Evolutionary conservation across 2,113 vertebrate species (phyloP).

Genomic region (Gulo gulo): DNA sequence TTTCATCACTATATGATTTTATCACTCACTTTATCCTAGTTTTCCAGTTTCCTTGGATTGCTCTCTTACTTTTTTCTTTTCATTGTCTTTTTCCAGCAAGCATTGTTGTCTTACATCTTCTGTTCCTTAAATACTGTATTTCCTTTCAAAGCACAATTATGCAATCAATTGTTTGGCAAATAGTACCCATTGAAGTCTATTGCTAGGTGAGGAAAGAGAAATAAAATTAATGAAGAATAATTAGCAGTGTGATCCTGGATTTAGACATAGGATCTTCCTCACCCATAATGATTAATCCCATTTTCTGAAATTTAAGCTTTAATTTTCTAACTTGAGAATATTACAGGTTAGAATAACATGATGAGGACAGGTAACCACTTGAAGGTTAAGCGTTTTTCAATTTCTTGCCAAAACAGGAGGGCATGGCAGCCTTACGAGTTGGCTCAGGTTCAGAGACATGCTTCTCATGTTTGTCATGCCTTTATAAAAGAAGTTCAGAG

Average conservation of each 20-base stretch:
- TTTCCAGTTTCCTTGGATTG: conserved; percentile 10
- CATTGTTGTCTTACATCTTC: not conserved
- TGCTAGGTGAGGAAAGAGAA: conserved; percentile 9
- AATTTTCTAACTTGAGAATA: conserved; percentile 46
- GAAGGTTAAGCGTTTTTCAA: conserved; percentile 34
- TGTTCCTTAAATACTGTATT: conserved; percentile 9
- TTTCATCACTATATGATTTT: conserved; percentile 27
- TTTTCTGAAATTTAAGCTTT: conserved; percentile 41
- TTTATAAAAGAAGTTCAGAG: conserved; percentile 58
- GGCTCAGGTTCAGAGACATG: conserved; percentile 55
- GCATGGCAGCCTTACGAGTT: conserved; percentile 33
- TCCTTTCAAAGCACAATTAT: not conserved
- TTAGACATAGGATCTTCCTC: not conserved
- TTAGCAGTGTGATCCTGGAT: not conserved
- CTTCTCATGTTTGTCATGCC: conserved; percentile 65
- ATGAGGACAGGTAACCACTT: conserved; percentile 54
- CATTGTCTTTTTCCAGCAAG: not conserved
- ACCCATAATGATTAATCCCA: not conserved
- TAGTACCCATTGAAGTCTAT: not conserved
- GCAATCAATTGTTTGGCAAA: not conserved
- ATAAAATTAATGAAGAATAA: conserved; percentile 32
- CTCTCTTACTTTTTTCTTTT: not conserved
- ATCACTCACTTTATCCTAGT: not conserved
- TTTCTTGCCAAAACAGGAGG: conserved; percentile 66
- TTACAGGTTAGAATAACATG: conserved; percentile 37